Base-by-base conservation (phyloP, 2,888 invertebrate genomes). In the Drosophila silvestris region DNA sequence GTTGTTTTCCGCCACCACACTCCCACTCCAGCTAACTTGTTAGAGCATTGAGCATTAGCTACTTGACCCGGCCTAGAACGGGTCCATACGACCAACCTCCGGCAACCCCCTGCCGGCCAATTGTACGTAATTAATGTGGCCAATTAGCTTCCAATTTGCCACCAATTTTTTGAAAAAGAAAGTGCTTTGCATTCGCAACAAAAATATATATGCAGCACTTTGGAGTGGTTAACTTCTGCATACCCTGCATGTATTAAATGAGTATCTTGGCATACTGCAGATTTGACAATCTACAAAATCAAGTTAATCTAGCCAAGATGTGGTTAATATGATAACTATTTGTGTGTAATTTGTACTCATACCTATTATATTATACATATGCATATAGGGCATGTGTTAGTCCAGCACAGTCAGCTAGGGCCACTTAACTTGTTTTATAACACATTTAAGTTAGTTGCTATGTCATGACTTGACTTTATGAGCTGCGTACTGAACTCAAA, bases 51-150 rank as follows among this genome's bases (percentile, higher is more conserved):
- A 69, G 71, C 72, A 81, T 80, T 80, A 81, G 77, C 53, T 47
- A 66, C 84, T 79, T 82, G 77, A 63, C 65, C 79, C 66, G 76
- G 26, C 44, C 57, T 64, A 16, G 30, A 32, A 16, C 32, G 22
- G 41, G 35, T 35, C 35, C 35, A 35, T 2, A 35, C 5, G 35
- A 5, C 14, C 35, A 14, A 35, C 44, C 35, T 2, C 57, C 50
- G 5, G 5, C 50, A 10, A 14, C 9, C 26, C 4, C 12, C 64
- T 16, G 26, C 28, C 10, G 30, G 58, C 53, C 82, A 80, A 76
- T 82, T 82, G 84, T 79, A 75, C 74, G 61, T 89, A 85, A 89
- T 89, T 85, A 86, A 85, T 89, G 86, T 66, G 51, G 56, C 64
- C 82, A 86, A 85, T 85, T 85, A 85, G 73, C 80, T 73, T 47